A percentile compares a stretch with the other conserved stretches of the same genome.
phyloP scores from a whole-genome alignment of 2,797 vertebrate species.

The Sebastes diploproa region DNA sequence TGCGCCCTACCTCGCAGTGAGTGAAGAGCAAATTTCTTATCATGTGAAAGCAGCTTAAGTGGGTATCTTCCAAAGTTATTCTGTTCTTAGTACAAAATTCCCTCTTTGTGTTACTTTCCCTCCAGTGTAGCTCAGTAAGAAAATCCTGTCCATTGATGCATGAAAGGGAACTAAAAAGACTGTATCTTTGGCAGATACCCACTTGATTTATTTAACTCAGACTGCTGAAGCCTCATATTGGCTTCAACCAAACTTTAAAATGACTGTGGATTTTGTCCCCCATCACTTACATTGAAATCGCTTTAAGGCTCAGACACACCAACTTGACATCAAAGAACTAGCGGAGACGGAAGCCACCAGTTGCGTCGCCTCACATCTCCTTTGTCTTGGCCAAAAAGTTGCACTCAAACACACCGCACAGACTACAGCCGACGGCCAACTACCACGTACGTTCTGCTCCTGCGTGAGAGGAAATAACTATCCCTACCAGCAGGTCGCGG shows the following conservation, averaged over 20 bases:
- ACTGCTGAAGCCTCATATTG: not conserved
- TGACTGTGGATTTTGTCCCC: not conserved
- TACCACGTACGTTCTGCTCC: too few species aligned
- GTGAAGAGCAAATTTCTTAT: too few species aligned
- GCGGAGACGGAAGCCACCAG: too few species aligned
- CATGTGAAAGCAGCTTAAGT: too few species aligned
- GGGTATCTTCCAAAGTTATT: not conserved
- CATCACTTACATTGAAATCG: not conserved
- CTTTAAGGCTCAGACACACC: not conserved
- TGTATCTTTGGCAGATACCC: not conserved
- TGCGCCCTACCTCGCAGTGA: too few species aligned
- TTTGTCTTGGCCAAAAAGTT: too few species aligned
- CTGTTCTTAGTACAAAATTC: not conserved
- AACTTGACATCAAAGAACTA: not conserved
- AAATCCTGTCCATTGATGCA: not conserved
- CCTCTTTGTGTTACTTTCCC: not conserved
- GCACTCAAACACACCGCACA: too few species aligned
- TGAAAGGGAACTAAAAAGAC: not conserved
- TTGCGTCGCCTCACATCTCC: too few species aligned
- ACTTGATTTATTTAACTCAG: not conserved
- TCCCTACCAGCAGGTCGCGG: too few species aligned
- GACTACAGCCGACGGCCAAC: too few species aligned
- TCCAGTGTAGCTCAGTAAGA: not conserved
- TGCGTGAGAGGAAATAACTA: too few species aligned
- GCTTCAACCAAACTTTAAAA: not conserved